phyloP scores from a whole-genome alignment of 64 coral and sea anemone genomes.

The Montipora foliosa region DNA sequence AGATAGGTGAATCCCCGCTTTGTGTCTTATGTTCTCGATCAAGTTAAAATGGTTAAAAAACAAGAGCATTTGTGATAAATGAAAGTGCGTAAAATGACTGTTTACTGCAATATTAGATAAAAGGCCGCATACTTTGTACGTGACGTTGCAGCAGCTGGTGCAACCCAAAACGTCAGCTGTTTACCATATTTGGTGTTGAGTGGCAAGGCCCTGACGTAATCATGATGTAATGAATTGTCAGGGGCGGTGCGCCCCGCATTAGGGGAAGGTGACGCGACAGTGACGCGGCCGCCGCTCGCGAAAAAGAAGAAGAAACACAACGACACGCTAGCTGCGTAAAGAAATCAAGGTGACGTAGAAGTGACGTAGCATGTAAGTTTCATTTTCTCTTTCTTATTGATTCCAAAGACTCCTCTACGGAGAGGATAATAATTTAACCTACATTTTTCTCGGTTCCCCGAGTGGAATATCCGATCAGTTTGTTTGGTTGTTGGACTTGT shows the following conservation, averaged over 20 bases:
- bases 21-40: too few relatives aligned
- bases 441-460: slow-evolving; percentile 41
- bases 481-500: slow-evolving; percentile 32
- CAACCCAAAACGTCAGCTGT: neutral
- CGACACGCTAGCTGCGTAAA: slow-evolving; percentile 99
- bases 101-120: too few relatives aligned
- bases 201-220: slow-evolving; percentile 85
- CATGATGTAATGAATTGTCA: slow-evolving; percentile 76
- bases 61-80: too few relatives aligned
- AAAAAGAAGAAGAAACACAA: slow-evolving; percentile 99
- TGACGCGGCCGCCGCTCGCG: slow-evolving; percentile 90
- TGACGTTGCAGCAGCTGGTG: neutral
- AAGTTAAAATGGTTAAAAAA: too few relatives aligned
- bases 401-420: slow-evolving; percentile 59
- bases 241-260: slow-evolving; percentile 74
- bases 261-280: slow-evolving; percentile 89
- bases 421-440: slow-evolving; percentile 40
- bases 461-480: slow-evolving; percentile 60
- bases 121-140: too few relatives aligned
- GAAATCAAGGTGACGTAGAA: slow-evolving; percentile 99
- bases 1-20: too few relatives aligned
- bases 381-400: slow-evolving; percentile 94
- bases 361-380: slow-evolving; percentile 99
- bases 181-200: slow-evolving; percentile 65
- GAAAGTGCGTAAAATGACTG: too few relatives aligned